Evolutionary conservation across 2,888 invertebrate species (phyloP).

Genomic region (Merodon equestris): DNA sequence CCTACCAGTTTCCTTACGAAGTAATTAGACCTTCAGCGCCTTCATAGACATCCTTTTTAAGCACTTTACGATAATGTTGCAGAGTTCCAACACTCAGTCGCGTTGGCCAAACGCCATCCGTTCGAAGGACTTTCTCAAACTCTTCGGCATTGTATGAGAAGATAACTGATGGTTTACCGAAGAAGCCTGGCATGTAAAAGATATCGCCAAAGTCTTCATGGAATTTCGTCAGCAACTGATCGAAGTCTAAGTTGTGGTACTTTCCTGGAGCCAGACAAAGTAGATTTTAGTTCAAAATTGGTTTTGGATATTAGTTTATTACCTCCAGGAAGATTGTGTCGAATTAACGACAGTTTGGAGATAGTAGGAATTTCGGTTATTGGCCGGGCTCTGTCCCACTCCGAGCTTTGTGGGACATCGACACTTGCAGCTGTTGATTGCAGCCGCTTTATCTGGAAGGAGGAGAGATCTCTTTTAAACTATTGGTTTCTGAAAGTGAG

Average conservation of each 20-base stretch:
- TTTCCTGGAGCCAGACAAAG: conserved; percentile 12
- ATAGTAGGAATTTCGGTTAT: conserved; percentile 71
- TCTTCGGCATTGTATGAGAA: conserved; percentile 80
- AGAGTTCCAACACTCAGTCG: conserved; percentile 77
- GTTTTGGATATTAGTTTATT: conserved; percentile 29
- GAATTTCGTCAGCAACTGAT: neutral
- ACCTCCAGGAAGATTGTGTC: conserved; percentile 73
- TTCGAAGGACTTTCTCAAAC: conserved; percentile 79
- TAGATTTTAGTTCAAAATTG: neutral
- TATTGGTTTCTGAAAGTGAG: no score
- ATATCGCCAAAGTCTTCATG: conserved; percentile 75
- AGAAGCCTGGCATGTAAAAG: conserved; percentile 76
- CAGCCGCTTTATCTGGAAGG: neutral
- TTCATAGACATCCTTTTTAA: conserved; percentile 69
- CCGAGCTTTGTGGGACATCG: neutral
- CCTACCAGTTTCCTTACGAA: conserved; percentile 44
- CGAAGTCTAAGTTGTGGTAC: conserved; percentile 14
- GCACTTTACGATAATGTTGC: conserved; percentile 75
- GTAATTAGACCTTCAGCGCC: conserved; percentile 54
- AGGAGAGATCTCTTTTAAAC: no score
- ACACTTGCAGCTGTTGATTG: neutral
- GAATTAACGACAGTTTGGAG: conserved; percentile 55
- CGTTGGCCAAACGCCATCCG: conserved; percentile 79
- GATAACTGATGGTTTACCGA: conserved; percentile 74
- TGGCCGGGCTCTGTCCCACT: conserved; percentile 70